Conservation (phyloP, 2,888 invertebrate species). For the Xestoiulus laeticollis region DNA sequence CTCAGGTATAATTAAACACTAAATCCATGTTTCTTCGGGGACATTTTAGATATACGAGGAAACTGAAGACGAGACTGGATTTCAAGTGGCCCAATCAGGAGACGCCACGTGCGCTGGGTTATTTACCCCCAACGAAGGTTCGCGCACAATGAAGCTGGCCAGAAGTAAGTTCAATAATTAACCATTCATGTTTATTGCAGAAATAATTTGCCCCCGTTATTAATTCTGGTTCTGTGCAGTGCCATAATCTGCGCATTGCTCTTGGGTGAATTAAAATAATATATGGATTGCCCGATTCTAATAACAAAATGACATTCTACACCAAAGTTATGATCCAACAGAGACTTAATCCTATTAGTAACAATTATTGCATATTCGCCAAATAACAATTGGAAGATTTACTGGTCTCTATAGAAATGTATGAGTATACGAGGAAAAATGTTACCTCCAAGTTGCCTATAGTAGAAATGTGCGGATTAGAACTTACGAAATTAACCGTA, state of each 20-base stretch:
- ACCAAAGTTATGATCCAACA: conserved; percentile 23
- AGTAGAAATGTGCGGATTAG: neutral
- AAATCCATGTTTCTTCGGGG: conserved; percentile 15
- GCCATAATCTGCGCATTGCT: neutral
- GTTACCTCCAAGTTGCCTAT: neutral
- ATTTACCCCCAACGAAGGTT: conserved; percentile 88
- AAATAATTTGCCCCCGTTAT: neutral
- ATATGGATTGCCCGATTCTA: conserved; percentile 29
- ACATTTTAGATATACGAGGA: conserved; percentile 73
- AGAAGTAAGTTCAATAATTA: conserved; percentile 70
- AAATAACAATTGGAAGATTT: conserved; percentile 34
- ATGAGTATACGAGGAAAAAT: neutral
- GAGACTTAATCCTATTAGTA: conserved; percentile 34
- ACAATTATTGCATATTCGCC: conserved; percentile 34
- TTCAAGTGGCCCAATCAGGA: conserved; percentile 64
- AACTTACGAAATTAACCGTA: neutral
- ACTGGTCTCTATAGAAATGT: neutral
- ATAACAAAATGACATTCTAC: conserved; percentile 9
- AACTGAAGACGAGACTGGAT: conserved; percentile 70
- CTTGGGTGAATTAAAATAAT: conserved; percentile 28
- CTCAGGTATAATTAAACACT: conserved; percentile 23
- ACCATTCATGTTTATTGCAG: neutral
- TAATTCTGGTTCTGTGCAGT: neutral
- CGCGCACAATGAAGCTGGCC: conserved; percentile 82
- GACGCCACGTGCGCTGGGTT: conserved; percentile 68